A percentile compares a stretch with the other conserved stretches of the same genome.
phyloP scores from a whole-genome alignment of 2,888 invertebrate genomes.

The Amblyteles armatorius region DNA sequence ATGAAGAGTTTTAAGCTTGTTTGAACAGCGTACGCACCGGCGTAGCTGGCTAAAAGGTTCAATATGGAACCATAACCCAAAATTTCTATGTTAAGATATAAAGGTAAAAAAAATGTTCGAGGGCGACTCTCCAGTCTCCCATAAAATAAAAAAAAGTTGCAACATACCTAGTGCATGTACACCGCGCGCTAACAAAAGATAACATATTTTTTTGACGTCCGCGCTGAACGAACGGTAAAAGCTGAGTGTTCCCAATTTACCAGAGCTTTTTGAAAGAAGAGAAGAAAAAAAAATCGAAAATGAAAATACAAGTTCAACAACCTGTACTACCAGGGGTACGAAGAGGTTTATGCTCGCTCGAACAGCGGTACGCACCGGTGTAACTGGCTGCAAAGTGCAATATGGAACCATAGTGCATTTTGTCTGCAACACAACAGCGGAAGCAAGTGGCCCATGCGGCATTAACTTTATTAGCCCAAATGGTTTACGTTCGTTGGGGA shows the following conservation, averaged over 20 bases:
- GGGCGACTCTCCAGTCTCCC: neutral
- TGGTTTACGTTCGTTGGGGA: slow-evolving; percentile 47
- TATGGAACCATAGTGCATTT: slow-evolving; percentile 34
- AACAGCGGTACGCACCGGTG: neutral
- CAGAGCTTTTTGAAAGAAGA: neutral
- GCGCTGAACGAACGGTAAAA: neutral
- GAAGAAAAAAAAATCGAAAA: neutral
- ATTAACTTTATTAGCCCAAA: slow-evolving; percentile 56
- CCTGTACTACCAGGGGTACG: neutral
- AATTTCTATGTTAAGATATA: too few species aligned
- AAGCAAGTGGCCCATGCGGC: slow-evolving; percentile 11
- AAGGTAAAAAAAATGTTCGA: too few species aligned
- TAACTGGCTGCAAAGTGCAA: slow-evolving; percentile 5
- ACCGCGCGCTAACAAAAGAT: neutral
- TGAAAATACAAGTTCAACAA: neutral
- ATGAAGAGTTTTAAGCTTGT: too few species aligned
- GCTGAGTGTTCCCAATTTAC: neutral
- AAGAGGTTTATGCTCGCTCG: neutral
- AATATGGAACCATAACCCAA: neutral
- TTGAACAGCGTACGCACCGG: too few species aligned
- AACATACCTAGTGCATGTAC: neutral
- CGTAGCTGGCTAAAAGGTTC: too few species aligned
- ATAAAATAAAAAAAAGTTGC: neutral
- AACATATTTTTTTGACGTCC: neutral
- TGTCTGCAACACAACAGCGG: slow-evolving; percentile 4